Base-by-base conservation (phyloP, 2,113 vertebrate genomes). In the Festucalex cinctus region DNA sequence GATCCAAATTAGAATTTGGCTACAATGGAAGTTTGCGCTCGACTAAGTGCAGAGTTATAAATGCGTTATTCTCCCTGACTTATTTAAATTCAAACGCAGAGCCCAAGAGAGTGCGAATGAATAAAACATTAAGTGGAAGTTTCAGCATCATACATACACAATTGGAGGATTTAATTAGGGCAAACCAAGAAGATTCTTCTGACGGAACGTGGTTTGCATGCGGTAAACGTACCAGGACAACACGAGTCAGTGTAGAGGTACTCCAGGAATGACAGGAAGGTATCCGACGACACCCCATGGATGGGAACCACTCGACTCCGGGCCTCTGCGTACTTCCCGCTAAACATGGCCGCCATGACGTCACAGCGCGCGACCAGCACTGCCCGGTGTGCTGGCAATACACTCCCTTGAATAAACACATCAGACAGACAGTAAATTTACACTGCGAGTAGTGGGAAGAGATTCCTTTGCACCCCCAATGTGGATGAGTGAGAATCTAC, bases 341-440 rank as follows among this genome's bases (percentile, higher is more conserved):
- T 98, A 82, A 99, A 98, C 96, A 99, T 98, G 79, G 95, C 96
- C 1, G 97, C 96, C 97, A 99, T 98, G 68, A 98, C 96, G 44
- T 98, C 94, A 70, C 96, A 99, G 58, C 95, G 95, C 5, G 96
- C 96, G 65, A 95, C 94, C 75, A 99, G 88, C 74, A 98, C 94
- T 4, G 97, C 95, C 71, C 94, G 90, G 86, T 99, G 97, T 44
- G 96, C 97, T 28, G 95, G 96, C 61, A 99, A 88, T 0, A 92
- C 93, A 2, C 92, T 86, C 78, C 94, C 97, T 99, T 60, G 4
- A 75, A 71, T 10, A n/a, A 57, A 82, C n/a, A 80, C 60, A 62
- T 10, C 20, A 61, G 6, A 62, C 22, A 43, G 9, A 41, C 10
- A 43, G 13, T 43, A 16, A 14, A 41, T 62, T 16, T 16, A 43